Base-by-base conservation (phyloP, 1,140 invertebrate genomes). In the Manduca sexta region DNA sequence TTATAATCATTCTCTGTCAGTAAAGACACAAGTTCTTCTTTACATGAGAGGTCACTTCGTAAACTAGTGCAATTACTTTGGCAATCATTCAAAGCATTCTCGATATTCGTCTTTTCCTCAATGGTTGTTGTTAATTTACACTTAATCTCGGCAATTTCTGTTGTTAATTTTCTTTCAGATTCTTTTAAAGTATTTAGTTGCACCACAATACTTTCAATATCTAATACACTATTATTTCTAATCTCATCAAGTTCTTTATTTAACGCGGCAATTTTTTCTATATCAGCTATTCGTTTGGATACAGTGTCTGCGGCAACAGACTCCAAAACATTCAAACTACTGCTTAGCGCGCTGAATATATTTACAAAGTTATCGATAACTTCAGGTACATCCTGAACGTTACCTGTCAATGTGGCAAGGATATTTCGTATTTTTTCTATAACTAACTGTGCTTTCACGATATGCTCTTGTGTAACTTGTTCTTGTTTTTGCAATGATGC, bases 371-470 rank as follows among this genome's bases (percentile, higher is more conserved):
- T 64, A 26, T 72, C 65, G 33, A 74, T 56, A n/a, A 65, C 41
- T 37, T 68, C 55, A n/a, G 68, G 65, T 5, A 69, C 42, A 29
- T 66, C 66, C 45, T 64, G 45, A 12, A 67, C 64, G 47, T 70
- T 56, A 11, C 60, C 64, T 17, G 64, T 58, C 37, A 80, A 49
- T 37, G 63, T 48, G 4, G 10, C 17, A n/a, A 74, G 42, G 21
- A 76, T 66, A 44, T 56, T 42, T 49, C 70, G 57, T 44, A 76
- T 31, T 57, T 76, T 72, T 4, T 33, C 13, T 34, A 74, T 44
- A n/a, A 52, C 49, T 18, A 31, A 38, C 52, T 69, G 71, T 11
- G 55, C 65, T 49, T 52, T 61, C 13, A 53, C 33, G 14, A 78
- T 35, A 49, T 66, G 45, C 49, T 69, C 59, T 45, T 68, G 42